phyloP scores from a whole-genome alignment of 2,888 invertebrate species.

The Agrochola macilenta region DNA sequence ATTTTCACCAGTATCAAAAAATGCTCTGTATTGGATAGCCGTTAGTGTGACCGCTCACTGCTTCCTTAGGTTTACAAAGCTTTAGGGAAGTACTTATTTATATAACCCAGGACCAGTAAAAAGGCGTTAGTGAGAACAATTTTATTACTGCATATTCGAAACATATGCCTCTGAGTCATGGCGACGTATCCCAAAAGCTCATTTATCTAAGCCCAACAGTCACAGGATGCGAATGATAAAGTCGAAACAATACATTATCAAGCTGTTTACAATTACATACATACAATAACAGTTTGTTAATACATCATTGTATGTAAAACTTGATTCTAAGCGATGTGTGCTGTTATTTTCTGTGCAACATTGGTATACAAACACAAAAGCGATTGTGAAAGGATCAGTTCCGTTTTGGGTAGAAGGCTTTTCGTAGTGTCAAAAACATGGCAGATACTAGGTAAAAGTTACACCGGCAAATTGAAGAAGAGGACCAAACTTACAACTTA shows the following conservation, averaged over 20 bases:
- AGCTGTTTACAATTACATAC: conserved; percentile 39
- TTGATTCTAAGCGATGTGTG: conserved; percentile 41
- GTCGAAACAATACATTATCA: conserved; percentile 56
- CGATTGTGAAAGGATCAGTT: conserved; percentile 18
- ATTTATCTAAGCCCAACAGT: conserved; percentile 50
- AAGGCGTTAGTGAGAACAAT: conserved; percentile 18
- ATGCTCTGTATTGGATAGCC: neutral
- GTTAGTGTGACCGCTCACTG: neutral
- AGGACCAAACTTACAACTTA: too few species aligned
- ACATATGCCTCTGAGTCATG: conserved; percentile 17
- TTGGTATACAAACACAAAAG: conserved; percentile 11
- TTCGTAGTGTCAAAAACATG: neutral
- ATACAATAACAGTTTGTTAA: conserved; percentile 48
- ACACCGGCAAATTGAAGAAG: too few species aligned
- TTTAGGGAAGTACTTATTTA: neutral
- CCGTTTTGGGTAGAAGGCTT: neutral
- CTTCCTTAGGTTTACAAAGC: neutral
- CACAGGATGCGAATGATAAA: conserved; percentile 63
- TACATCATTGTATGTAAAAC: conserved; percentile 63
- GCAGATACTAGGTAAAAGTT: too few species aligned
- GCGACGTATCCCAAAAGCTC: conserved; percentile 41
- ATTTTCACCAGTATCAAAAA: neutral
- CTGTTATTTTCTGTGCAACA: conserved; percentile 40
- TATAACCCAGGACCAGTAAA: neutral
- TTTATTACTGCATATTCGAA: conserved; percentile 3